Evolutionary conservation across 2,113 vertebrate genomes (phyloP).

Genomic region (Chascanopsetta lugubris): DNA sequence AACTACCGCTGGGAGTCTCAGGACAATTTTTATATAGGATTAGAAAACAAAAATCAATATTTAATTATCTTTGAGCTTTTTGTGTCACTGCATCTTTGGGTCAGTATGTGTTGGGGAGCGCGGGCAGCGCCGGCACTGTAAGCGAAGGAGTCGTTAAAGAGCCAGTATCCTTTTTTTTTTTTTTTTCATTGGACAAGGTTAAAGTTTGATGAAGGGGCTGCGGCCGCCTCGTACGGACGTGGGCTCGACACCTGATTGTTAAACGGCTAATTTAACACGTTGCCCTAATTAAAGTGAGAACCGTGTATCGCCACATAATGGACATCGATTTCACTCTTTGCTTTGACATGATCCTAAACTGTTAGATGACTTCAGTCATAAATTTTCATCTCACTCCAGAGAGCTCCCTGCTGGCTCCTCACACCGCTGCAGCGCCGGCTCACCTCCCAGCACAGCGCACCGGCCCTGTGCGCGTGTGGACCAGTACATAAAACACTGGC

Average conservation of each 20-base stretch:
- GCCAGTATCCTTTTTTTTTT: constrained; percentile 74
- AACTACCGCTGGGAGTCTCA: constrained; percentile 97
- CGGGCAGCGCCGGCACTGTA: constrained; percentile 79
- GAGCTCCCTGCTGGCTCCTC: constrained; percentile 15
- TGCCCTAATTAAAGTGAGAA: constrained; percentile 1
- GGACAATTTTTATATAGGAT: constrained; percentile 99
- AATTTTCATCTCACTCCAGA: constrained; percentile 18
- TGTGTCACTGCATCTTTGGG: constrained; percentile 99
- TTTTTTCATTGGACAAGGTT: constrained; percentile 77
- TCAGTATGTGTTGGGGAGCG: constrained; percentile 85
- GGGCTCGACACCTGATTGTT: constrained; percentile 15
- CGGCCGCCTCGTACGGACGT: constrained; percentile 12
- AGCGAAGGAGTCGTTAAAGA: constrained; percentile 90
- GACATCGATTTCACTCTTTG: neutral
- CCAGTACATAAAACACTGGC: constrained; percentile 70
- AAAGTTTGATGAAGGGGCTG: constrained; percentile 66
- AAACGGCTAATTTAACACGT: neutral
- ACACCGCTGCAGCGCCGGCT: constrained; percentile 19
- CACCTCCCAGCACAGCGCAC: constrained; percentile 30
- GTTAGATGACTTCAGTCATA: constrained; percentile 10
- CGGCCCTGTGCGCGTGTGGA: constrained; percentile 20
- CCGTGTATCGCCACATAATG: neutral
- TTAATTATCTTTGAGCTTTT: constrained; percentile 99
- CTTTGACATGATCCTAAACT: constrained; percentile 14
- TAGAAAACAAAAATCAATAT: constrained; percentile 99